These are phyloP conservation scores for Nanorana parkeri DNA, from an alignment of 2,113 vertebrate species.

Conservation along the genomic window DNA sequence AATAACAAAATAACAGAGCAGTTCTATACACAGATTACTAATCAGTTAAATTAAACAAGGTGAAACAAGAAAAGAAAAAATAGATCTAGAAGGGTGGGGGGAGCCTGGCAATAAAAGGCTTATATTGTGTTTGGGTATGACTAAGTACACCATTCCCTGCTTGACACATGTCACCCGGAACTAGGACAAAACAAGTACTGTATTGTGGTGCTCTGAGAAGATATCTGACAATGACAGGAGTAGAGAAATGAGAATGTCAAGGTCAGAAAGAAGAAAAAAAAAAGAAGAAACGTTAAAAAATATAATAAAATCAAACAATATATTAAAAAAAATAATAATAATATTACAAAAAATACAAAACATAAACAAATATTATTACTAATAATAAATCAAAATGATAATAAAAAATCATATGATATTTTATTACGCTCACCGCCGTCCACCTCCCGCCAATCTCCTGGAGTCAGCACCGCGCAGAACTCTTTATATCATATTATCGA, in stretches of 20 bases:
- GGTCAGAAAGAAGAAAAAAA: not conserved
- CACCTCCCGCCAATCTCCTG: no score
- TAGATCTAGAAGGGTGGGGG: not conserved
- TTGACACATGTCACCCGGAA: conserved; percentile 41
- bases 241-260: conserved; percentile 35
- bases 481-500: no score
- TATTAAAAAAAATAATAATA: no score
- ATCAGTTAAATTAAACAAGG: conserved; percentile 23
- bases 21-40: conserved; percentile 7
- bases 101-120: not conserved
- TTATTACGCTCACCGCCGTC: no score
- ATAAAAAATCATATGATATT: no score
- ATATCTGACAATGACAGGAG: conserved; percentile 20
- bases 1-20: not conserved
- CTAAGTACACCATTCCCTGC: conserved; percentile 21
- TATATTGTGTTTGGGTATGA: conserved; percentile 17
- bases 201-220: conserved; percentile 10
- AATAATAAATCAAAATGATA: no score
- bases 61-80: conserved; percentile 8
- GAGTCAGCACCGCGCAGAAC: no score
- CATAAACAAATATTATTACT: no score
- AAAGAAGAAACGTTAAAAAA: no score
- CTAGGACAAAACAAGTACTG: conserved; percentile 5
- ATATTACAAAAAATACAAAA: no score
- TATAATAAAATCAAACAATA: no score